Conservation (phyloP, 2,888 invertebrate genomes). For the Nudaria mundana region DNA sequence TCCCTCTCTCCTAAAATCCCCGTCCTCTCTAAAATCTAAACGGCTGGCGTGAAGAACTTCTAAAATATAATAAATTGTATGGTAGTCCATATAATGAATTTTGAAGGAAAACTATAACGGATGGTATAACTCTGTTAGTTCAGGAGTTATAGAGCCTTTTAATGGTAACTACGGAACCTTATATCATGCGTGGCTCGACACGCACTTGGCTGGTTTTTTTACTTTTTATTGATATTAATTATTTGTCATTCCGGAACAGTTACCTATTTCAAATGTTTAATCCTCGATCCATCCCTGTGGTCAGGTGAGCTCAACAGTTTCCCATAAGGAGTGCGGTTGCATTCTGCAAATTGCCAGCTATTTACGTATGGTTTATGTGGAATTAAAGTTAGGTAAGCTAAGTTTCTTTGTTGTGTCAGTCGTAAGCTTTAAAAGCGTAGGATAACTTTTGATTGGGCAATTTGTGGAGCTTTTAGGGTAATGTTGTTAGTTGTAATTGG, state of each 20-base stretch:
- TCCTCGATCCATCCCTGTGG: conserved; percentile 21
- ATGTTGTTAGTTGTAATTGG: conserved; percentile 9
- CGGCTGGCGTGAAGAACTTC: no score
- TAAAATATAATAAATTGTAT: no score
- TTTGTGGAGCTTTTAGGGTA: conserved; percentile 16
- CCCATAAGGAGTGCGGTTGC: conserved; percentile 49
- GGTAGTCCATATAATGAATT: no score
- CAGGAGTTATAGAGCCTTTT: no score
- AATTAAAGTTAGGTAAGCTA: conserved; percentile 44
- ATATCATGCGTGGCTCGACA: no score
- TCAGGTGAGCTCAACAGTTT: conserved; percentile 41
- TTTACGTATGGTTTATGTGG: conserved; percentile 43
- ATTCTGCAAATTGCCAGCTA: conserved; percentile 40
- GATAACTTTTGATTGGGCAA: conserved; percentile 12
- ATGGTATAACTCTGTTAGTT: no score
- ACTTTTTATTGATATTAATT: no score
- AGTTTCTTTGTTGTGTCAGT: conserved; percentile 28
- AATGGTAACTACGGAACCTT: no score
- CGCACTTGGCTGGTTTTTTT: no score
- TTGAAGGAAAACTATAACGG: no score
- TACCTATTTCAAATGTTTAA: background rate
- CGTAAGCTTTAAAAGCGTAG: conserved; percentile 9
- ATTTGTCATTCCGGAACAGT: background rate
- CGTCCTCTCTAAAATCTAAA: no score
- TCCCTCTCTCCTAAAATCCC: no score